Conservation (phyloP, 1,140 invertebrate species). For the Leptinotarsa texana region DNA sequence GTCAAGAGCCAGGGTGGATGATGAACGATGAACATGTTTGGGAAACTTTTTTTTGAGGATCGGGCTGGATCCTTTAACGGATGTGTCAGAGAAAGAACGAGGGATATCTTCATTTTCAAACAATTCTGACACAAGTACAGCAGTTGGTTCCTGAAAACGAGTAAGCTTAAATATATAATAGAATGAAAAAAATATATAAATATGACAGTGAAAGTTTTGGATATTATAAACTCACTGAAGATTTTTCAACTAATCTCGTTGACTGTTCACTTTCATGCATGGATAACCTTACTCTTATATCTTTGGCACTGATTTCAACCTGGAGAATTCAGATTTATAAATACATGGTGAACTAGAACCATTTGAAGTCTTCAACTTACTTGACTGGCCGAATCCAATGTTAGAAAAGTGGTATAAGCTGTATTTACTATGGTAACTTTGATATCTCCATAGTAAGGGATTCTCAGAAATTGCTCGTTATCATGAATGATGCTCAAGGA, state of each 20-base stretch:
- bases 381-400: constrained; percentile 64
- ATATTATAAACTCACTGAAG: not conserved
- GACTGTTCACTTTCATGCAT: constrained; percentile 28
- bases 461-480: constrained; percentile 68
- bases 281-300: constrained; percentile 66
- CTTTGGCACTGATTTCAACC: constrained; percentile 71
- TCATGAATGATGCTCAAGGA: constrained; percentile 56
- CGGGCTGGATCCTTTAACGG: not conserved
- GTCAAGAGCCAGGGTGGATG: not conserved
- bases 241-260: not conserved
- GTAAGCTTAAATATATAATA: not conserved
- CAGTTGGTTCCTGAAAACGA: not conserved
- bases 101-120: constrained; percentile 5
- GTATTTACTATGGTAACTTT: constrained; percentile 64
- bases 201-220: not conserved
- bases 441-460: constrained; percentile 70
- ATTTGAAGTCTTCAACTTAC: constrained; percentile 42
- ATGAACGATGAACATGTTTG: too few relatives aligned
- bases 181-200: too few relatives aligned
- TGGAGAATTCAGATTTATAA: constrained; percentile 42
- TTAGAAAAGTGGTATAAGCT: constrained; percentile 41
- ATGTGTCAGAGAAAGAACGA: constrained; percentile 2
- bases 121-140: constrained; percentile 9
- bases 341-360: not conserved
- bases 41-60: too few relatives aligned